Conservation (phyloP, 2,888 invertebrate genomes). For the Drosophila demipolita region DNA sequence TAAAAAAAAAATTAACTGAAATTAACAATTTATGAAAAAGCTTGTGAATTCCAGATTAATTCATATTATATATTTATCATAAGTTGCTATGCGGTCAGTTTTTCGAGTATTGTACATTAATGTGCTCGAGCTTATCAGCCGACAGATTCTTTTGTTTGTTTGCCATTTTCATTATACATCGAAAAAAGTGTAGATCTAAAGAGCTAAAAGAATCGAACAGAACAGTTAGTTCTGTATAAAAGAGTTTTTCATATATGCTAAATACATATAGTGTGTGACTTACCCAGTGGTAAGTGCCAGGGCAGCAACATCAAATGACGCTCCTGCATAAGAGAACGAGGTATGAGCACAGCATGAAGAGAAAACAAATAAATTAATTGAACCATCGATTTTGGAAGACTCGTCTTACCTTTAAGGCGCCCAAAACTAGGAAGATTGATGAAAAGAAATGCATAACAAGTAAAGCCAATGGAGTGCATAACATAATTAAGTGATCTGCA, state of each 20-base stretch:
- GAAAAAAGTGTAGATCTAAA: accelerated
- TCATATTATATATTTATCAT: too few relatives aligned
- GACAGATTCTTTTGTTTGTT: too few relatives aligned
- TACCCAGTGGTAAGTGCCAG: background rate
- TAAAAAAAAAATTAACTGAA: too few relatives aligned
- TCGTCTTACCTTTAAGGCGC: background rate
- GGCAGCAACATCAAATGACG: background rate
- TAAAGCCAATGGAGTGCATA: accelerated
- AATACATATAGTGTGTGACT: background rate
- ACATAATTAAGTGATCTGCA: accelerated
- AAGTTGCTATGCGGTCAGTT: too few relatives aligned
- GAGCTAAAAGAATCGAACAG: background rate
- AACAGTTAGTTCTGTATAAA: background rate
- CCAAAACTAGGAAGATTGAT: background rate
- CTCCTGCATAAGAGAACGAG: background rate
- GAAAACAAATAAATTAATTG: background rate
- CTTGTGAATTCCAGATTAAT: too few relatives aligned
- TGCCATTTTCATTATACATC: too few relatives aligned
- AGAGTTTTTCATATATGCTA: background rate
- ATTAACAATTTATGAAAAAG: too few relatives aligned
- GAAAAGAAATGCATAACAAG: background rate
- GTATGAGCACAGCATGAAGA: background rate
- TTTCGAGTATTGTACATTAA: too few relatives aligned
- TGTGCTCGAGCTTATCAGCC: too few relatives aligned
- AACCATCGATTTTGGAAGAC: background rate